Percentiles rank a stretch among this genome's conserved stretches.
These are phyloP conservation scores for Helogale parvula DNA, from an alignment of 2,113 vertebrate genomes.

Conservation along the genomic window DNA sequence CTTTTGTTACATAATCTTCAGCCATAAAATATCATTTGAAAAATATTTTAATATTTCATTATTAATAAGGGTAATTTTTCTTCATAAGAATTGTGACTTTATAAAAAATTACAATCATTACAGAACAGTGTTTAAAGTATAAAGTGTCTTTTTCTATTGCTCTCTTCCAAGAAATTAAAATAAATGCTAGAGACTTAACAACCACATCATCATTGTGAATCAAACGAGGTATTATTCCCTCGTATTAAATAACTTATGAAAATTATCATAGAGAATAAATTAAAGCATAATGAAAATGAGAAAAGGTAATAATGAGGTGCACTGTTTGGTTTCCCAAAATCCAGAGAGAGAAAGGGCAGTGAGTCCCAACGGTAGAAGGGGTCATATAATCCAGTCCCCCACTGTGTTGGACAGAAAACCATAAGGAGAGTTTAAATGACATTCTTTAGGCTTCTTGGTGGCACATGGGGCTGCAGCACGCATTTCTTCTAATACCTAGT, in stretches of 20 bases:
- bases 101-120: constrained; percentile 24
- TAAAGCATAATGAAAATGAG: constrained; percentile 26
- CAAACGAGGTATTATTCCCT: constrained; percentile 5
- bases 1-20: background rate
- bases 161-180: constrained; percentile 28
- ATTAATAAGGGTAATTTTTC: constrained; percentile 16
- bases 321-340: background rate
- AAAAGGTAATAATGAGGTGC: background rate
- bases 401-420: background rate
- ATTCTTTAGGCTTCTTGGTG: background rate
- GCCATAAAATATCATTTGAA: constrained; percentile 34
- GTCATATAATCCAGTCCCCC: background rate
- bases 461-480: background rate
- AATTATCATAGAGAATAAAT: constrained; percentile 20
- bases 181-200: constrained; percentile 32
- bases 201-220: background rate
- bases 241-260: background rate
- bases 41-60: constrained; percentile 23
- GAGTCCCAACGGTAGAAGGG: background rate
- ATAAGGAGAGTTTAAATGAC: background rate
- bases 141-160: constrained; percentile 24
- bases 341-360: background rate
- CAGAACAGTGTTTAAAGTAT: background rate
- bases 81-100: constrained; percentile 38
- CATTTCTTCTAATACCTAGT: background rate